Conservation (phyloP, 2,888 invertebrate genomes). For the Linnaemya tessellans region DNA sequence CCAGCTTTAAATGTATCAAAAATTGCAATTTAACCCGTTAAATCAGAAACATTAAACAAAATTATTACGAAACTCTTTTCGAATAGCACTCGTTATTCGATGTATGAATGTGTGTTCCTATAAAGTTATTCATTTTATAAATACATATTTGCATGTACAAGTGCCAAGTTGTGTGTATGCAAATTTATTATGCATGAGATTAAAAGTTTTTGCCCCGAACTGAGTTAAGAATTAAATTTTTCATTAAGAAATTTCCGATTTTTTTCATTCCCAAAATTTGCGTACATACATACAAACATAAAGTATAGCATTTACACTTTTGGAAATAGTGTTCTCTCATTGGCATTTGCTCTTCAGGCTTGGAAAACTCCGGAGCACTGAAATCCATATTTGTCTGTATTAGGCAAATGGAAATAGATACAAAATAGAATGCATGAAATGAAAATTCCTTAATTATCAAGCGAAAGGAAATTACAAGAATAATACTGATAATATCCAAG, state of each 20-base stretch:
- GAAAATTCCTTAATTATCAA: too few species aligned
- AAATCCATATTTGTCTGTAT: too few species aligned
- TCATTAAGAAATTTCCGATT: conserved; percentile 71
- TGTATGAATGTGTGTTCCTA: not conserved
- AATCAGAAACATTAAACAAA: too few species aligned
- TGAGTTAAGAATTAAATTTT: conserved; percentile 75
- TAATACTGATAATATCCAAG: too few species aligned
- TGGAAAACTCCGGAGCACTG: too few species aligned
- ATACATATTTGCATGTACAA: not conserved
- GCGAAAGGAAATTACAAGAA: too few species aligned
- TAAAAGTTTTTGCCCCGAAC: conserved; percentile 73
- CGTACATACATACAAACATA: conserved; percentile 1
- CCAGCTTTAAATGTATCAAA: too few species aligned
- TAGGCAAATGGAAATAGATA: too few species aligned
- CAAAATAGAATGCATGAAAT: too few species aligned
- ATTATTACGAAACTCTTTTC: not conserved
- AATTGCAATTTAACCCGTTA: too few species aligned
- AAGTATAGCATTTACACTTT: not conserved
- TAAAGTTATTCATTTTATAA: conserved; percentile 28
- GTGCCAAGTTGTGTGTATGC: conserved; percentile 44
- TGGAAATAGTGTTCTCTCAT: not conserved
- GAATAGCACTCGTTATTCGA: not conserved
- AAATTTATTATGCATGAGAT: conserved; percentile 75
- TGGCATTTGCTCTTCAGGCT: not conserved
- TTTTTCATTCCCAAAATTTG: conserved; percentile 43